Conservation (phyloP, 2,113 vertebrate genomes). For the Albula glossodonta region DNA sequence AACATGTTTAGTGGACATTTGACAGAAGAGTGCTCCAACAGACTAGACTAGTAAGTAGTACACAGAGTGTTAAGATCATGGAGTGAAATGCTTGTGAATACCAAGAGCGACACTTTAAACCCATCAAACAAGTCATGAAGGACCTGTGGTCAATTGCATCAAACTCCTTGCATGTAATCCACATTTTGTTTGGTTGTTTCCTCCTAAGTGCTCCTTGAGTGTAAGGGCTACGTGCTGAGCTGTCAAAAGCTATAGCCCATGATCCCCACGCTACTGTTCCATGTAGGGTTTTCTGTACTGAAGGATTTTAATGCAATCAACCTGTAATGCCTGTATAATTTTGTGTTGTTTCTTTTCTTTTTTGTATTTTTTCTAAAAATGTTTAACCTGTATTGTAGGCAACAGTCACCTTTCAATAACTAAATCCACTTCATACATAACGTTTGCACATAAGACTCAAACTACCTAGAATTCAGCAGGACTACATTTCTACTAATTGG, state of each 20-base stretch:
- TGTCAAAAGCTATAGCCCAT: slow-evolving; percentile 50
- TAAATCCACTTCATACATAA: slow-evolving; percentile 39
- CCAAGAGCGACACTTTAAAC: slow-evolving; percentile 58
- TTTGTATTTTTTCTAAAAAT: slow-evolving; percentile 5
- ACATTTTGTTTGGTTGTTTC: slow-evolving; percentile 27
- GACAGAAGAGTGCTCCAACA: slow-evolving; percentile 63
- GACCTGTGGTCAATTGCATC: slow-evolving; percentile 37
- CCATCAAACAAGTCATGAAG: slow-evolving; percentile 44
- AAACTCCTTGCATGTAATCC: slow-evolving; percentile 42
- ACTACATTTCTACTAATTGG: slow-evolving; percentile 53
- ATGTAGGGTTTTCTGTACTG: slow-evolving; percentile 7
- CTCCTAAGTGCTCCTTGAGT: slow-evolving; percentile 37
- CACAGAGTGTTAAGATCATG: slow-evolving; percentile 63
- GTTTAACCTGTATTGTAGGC: slow-evolving; percentile 27
- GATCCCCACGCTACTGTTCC: slow-evolving; percentile 40
- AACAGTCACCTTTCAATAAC: slow-evolving; percentile 40
- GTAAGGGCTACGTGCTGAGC: slow-evolving; percentile 61
- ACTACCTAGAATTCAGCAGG: slow-evolving; percentile 51
- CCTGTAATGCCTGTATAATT: slow-evolving; percentile 18
- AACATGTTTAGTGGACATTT: slow-evolving; percentile 69
- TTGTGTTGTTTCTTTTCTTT: not conserved
- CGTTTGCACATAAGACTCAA: slow-evolving; percentile 46
- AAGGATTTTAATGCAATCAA: slow-evolving; percentile 17
- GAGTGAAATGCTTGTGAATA: slow-evolving; percentile 65
- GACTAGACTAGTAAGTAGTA: slow-evolving; percentile 70